Conservation (phyloP, 2,113 vertebrate genomes). For the Holacanthus passer region DNA sequence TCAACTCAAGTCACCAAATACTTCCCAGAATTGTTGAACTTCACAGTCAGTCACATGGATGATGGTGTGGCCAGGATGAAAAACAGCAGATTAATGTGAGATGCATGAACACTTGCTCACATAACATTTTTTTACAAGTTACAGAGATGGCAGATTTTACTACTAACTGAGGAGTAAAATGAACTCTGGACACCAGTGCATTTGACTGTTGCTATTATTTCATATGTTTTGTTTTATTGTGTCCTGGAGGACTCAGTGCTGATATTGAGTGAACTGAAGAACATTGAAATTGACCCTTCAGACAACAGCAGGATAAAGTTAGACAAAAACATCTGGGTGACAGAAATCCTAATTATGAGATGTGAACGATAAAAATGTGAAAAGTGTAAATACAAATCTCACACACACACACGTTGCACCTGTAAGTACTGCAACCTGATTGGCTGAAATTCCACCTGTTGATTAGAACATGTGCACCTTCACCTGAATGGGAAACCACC, state of each 20-base stretch:
- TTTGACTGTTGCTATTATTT: background rate
- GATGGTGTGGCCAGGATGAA: background rate
- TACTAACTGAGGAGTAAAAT: background rate
- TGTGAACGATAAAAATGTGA: background rate
- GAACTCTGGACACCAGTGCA: background rate
- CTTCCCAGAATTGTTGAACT: background rate
- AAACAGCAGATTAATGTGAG: background rate
- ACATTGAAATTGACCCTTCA: background rate
- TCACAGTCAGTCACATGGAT: background rate
- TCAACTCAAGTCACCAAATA: background rate
- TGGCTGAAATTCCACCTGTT: conserved; percentile 57
- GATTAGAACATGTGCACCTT: conserved; percentile 5
- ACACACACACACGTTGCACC: background rate
- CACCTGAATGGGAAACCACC: background rate
- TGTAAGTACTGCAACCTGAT: conserved; percentile 5
- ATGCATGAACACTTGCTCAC: no score
- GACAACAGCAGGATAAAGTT: background rate
- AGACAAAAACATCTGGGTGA: background rate
- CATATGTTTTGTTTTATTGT: background rate
- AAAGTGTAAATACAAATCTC: background rate
- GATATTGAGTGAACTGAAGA: background rate
- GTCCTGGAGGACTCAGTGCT: background rate
- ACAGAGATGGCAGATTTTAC: no score
- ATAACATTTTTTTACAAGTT: no score
- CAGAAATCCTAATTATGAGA: background rate